A percentile compares a stretch with the other conserved stretches of the same genome.
Evolutionary conservation across 1,140 invertebrate species (phyloP).

Genomic region (Diorhabda elongata): DNA sequence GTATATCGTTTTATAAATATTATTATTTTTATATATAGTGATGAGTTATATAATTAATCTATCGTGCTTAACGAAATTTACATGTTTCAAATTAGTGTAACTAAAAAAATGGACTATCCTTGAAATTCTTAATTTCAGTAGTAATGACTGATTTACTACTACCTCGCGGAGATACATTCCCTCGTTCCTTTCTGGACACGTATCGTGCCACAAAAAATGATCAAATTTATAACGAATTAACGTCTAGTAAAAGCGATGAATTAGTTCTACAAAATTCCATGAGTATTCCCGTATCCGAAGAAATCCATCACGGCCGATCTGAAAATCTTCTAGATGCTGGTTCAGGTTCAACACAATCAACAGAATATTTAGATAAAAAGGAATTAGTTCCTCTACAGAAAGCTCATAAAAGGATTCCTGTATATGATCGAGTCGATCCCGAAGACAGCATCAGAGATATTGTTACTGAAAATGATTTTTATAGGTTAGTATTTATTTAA

Average conservation of each 20-base stretch:
- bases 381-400: slow-evolving; percentile 34
- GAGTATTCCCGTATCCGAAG: slow-evolving; percentile 38
- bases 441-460: slow-evolving; percentile 63
- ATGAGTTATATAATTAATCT: not conserved
- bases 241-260: slow-evolving; percentile 46
- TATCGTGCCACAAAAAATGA: slow-evolving; percentile 38
- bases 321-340: slow-evolving; percentile 41
- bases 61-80: not conserved
- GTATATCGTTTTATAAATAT: not conserved
- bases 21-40: slow-evolving; percentile 4
- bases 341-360: slow-evolving; percentile 34
- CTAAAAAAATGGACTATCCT: not conserved
- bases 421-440: slow-evolving; percentile 55
- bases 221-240: slow-evolving; percentile 43
- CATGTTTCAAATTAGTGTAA: not conserved
- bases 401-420: slow-evolving; percentile 29
- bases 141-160: slow-evolving; percentile 45
- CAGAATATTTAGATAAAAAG: slow-evolving; percentile 40
- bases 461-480: slow-evolving; percentile 61
- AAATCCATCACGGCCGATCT: slow-evolving; percentile 45
- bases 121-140: not conserved
- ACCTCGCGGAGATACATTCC: slow-evolving; percentile 45
- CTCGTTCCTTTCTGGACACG: slow-evolving; percentile 42
- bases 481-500: slow-evolving; percentile 48
- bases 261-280: slow-evolving; percentile 43